Evolutionary conservation across 1,140 invertebrate genomes (phyloP), one percentile per base, ranked within the genome.

Genomic region (Drosophila ambigua): DNA sequence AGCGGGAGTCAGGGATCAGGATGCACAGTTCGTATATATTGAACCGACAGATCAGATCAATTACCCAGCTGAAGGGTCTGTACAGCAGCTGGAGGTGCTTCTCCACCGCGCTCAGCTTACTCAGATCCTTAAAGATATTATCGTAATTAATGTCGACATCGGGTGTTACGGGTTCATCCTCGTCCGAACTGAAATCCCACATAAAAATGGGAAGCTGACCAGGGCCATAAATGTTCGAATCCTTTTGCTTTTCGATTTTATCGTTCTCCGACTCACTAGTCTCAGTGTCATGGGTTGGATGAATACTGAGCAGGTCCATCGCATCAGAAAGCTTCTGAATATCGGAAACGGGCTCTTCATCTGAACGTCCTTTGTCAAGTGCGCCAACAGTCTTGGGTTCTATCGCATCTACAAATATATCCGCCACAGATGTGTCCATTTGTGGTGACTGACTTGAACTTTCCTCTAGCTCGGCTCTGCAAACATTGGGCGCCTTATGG

Each of bases 31-130:
- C 83, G 11, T 51, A 82, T n/a, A 85, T 44, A 5, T 63, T 72
- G 9, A 82, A 88, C 0, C 41, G 66, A 6, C 74, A 88, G 6
- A 52, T 51, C 20, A 79, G 43, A 15, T 88, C 71, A 23, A 88
- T 62, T 0, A 35, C 0, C 8, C 75, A 79, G n/a, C 43, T 72
- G n/a, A 88, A 87, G 8, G 82, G 83, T 63, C 71, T 65, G 15
- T 72, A 87, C 3, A 72, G 65, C 58, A 87, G 23, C 5, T 87
- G 49, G 20, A 87, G 49, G 0, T 76, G 52, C n/a, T 79, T 72
- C 4, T 88, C 83, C 13, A 78, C 53, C 4, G 44, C 48, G 6
- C 6, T 8, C 15, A 72, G 16, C 2, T 79, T 78, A 4, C 6
- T 48, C 3, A 76, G 5, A 15, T 88, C 44, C 4, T 79, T 64